A percentile compares a stretch with the other conserved stretches of the same genome.
Conservation (phyloP, 1,140 invertebrate species). For the Plectrocnemia conspersa region DNA sequence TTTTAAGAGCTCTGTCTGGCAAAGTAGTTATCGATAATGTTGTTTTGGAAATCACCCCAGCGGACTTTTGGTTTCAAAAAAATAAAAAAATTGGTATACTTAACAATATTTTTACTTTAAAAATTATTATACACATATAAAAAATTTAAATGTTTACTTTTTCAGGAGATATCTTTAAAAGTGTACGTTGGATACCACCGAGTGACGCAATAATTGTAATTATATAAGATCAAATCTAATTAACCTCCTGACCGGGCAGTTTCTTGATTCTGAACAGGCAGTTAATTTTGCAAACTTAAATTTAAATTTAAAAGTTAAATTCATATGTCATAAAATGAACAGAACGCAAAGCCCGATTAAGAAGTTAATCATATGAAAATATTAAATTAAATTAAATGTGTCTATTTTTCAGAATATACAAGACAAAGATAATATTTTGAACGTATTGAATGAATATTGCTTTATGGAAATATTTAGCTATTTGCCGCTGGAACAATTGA, state of each 20-base stretch:
- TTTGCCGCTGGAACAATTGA: conserved; percentile 22
- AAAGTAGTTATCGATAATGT: background rate
- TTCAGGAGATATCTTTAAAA: background rate
- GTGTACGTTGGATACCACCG: background rate
- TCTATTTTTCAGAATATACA: background rate
- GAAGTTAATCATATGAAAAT: too few species aligned
- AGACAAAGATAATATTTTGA: conserved; percentile 20
- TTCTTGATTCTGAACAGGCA: too few species aligned
- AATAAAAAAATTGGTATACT: background rate
- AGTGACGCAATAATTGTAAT: background rate
- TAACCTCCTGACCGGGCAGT: background rate
- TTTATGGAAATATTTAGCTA: conserved; percentile 29
- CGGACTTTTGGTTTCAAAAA: conserved; percentile 29
- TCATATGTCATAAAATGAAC: too few species aligned
- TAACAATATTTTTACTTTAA: background rate
- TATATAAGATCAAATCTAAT: background rate
- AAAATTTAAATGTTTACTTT: background rate
- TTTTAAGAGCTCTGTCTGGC: conserved; percentile 16
- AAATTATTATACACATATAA: background rate
- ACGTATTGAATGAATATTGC: conserved; percentile 30
- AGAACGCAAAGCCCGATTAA: too few species aligned
- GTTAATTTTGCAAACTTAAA: too few species aligned
- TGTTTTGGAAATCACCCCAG: conserved; percentile 16
- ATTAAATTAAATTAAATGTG: background rate
- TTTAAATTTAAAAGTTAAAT: too few species aligned